These are phyloP conservation scores for Pseudocheirus occidentalis DNA, from an alignment of 2,797 vertebrate genomes.

Conservation along the genomic window DNA sequence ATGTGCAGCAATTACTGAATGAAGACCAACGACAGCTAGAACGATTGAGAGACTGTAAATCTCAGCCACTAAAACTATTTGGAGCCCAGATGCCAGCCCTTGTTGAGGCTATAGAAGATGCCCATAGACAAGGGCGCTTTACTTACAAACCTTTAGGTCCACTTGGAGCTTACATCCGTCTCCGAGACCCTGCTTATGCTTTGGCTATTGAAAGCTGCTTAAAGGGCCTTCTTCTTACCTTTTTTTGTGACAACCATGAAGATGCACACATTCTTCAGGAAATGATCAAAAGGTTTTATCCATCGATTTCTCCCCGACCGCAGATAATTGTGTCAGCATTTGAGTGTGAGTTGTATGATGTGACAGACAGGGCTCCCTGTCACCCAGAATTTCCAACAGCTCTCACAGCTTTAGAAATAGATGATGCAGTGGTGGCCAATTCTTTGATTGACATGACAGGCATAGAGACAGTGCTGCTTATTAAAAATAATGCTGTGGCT, in stretches of 20 bases:
- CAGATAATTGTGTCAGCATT: slow-evolving; percentile 92
- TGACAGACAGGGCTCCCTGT: slow-evolving; percentile 87
- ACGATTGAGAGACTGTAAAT: slow-evolving; percentile 91
- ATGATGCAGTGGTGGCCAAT: slow-evolving; percentile 92
- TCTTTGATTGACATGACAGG: slow-evolving; percentile 93
- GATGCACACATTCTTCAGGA: slow-evolving; percentile 91
- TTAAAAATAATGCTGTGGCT: slow-evolving; percentile 88
- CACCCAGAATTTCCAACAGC: slow-evolving; percentile 92
- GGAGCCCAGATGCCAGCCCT: slow-evolving; percentile 90
- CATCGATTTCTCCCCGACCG: slow-evolving; percentile 85
- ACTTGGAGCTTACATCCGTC: slow-evolving; percentile 93
- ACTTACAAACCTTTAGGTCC: slow-evolving; percentile 92
- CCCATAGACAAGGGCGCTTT: slow-evolving; percentile 85
- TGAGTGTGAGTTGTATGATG: slow-evolving; percentile 87
- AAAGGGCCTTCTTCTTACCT: slow-evolving; percentile 89
- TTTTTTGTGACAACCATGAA: slow-evolving; percentile 93
- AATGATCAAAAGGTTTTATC: slow-evolving; percentile 87
- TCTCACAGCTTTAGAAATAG: slow-evolving; percentile 93
- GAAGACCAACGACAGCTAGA: slow-evolving; percentile 85
- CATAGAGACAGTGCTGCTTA: slow-evolving; percentile 93
- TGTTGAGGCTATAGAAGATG: slow-evolving; percentile 88
- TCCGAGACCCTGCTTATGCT: slow-evolving; percentile 90
- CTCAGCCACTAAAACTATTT: slow-evolving; percentile 91
- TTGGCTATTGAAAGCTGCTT: slow-evolving; percentile 93
- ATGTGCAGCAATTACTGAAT: slow-evolving; percentile 78